Conservation (phyloP, 2,113 vertebrate species). For the Sardina pilchardus region DNA sequence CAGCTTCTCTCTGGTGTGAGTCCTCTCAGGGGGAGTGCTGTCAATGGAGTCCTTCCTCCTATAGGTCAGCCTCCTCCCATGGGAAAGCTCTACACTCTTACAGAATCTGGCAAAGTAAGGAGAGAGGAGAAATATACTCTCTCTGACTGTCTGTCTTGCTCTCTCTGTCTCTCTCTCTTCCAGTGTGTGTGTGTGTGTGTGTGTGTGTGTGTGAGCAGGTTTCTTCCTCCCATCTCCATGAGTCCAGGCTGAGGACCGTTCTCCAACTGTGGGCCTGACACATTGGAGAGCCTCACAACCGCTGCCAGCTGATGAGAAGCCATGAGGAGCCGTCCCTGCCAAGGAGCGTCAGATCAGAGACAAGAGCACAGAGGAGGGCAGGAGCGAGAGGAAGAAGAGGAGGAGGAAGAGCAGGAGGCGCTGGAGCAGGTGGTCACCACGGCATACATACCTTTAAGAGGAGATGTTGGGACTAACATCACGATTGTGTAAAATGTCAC, state of each 20-base stretch:
- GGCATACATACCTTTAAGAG: background rate
- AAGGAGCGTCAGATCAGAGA: background rate
- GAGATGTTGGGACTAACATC: background rate
- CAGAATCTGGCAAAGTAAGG: background rate
- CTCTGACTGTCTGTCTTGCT: too few species aligned
- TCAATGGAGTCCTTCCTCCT: background rate
- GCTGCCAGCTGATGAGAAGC: conserved; percentile 26
- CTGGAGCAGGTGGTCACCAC: background rate
- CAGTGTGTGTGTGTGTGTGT: background rate
- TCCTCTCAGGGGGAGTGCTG: background rate
- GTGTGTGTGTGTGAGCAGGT: background rate
- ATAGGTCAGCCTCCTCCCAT: background rate
- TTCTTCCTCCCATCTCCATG: background rate
- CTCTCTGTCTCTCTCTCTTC: background rate
- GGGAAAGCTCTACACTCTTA: background rate
- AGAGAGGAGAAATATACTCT: background rate
- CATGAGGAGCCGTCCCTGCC: conserved; percentile 1
- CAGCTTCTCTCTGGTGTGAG: background rate
- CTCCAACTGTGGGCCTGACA: conserved; percentile 19
- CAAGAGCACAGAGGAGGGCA: background rate
- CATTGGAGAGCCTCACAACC: conserved; percentile 1
- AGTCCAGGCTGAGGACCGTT: background rate
- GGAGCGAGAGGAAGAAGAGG: background rate
- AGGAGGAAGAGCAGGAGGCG: background rate
- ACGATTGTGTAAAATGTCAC: background rate